Percentiles rank a stretch among this genome's conserved stretches.
phyloP scores from a whole-genome alignment of 1,140 invertebrate species.

The Gryllus bimaculatus region DNA sequence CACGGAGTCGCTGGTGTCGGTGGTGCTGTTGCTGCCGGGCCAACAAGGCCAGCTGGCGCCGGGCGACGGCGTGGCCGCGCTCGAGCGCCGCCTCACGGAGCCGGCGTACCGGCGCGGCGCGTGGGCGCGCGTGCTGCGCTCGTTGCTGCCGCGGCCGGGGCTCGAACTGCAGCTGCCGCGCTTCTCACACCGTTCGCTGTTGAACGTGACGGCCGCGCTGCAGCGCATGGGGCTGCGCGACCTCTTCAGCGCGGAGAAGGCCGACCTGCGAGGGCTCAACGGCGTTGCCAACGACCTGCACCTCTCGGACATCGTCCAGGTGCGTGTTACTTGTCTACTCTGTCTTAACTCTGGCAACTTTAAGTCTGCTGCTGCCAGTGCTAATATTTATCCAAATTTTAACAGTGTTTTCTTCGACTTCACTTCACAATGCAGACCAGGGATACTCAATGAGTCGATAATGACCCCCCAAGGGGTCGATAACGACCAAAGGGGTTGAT shows the following conservation, averaged over 20 bases:
- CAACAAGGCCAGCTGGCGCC: slow-evolving; percentile 60
- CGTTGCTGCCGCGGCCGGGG: slow-evolving; percentile 57
- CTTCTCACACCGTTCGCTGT: slow-evolving; percentile 68
- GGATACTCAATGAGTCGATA: too few relatives aligned
- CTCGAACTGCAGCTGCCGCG: slow-evolving; percentile 72
- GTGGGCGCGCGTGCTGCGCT: slow-evolving; percentile 62
- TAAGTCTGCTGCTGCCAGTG: too few relatives aligned
- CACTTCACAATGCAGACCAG: too few relatives aligned
- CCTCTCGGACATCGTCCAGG: slow-evolving; percentile 68
- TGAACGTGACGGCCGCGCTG: slow-evolving; percentile 65
- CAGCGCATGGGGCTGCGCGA: slow-evolving; percentile 70
- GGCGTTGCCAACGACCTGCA: slow-evolving; percentile 62
- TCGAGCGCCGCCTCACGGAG: slow-evolving; percentile 57
- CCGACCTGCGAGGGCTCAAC: slow-evolving; percentile 69
- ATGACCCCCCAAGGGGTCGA: too few relatives aligned
- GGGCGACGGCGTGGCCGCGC: slow-evolving; percentile 59
- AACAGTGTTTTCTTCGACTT: too few relatives aligned
- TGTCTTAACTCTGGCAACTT: too few relatives aligned
- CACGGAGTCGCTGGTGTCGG: slow-evolving; percentile 51
- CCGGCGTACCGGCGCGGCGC: slow-evolving; percentile 53
- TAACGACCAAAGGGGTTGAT: too few relatives aligned
- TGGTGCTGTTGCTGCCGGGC: slow-evolving; percentile 68
- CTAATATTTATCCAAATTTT: too few relatives aligned
- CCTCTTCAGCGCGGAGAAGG: slow-evolving; percentile 57
- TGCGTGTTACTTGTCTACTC: slow-evolving; percentile 29